Conservation (phyloP, 2,888 invertebrate species). For the Pollenia labialis region DNA sequence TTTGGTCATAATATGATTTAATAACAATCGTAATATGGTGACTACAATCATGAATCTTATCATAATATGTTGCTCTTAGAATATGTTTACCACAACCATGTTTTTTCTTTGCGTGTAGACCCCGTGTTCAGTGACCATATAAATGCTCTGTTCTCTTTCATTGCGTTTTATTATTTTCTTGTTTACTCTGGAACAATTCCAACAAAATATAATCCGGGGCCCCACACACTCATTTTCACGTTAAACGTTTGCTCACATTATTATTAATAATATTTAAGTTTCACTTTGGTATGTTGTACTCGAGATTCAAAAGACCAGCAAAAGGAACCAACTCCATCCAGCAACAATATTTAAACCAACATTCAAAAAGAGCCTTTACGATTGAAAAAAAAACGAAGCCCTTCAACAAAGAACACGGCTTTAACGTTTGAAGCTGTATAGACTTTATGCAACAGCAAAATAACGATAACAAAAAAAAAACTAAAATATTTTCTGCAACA, state of each 20-base stretch:
- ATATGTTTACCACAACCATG: no score
- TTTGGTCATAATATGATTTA: no score
- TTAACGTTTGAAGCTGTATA: constrained; percentile 34
- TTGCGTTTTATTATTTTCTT: no score
- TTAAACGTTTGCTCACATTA: constrained; percentile 1
- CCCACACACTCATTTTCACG: constrained; percentile 13
- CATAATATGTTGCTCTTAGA: no score
- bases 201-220: background rate
- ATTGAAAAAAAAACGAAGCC: background rate
- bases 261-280: constrained; percentile 41
- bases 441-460: constrained; percentile 6
- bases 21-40: no score
- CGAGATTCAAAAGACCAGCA: constrained; percentile 32
- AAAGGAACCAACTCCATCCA: background rate
- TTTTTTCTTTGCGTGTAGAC: no score
- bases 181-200: background rate
- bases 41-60: no score
- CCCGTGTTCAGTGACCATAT: no score
- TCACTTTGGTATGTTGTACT: background rate
- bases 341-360: constrained; percentile 34
- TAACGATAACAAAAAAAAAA: background rate
- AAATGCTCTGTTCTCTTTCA: no score
- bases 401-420: constrained; percentile 11
- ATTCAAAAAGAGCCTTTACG: background rate
- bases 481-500: constrained; percentile 3